Conservation (phyloP, 2,797 vertebrate genomes). For the Euphonia xanthogaster region DNA sequence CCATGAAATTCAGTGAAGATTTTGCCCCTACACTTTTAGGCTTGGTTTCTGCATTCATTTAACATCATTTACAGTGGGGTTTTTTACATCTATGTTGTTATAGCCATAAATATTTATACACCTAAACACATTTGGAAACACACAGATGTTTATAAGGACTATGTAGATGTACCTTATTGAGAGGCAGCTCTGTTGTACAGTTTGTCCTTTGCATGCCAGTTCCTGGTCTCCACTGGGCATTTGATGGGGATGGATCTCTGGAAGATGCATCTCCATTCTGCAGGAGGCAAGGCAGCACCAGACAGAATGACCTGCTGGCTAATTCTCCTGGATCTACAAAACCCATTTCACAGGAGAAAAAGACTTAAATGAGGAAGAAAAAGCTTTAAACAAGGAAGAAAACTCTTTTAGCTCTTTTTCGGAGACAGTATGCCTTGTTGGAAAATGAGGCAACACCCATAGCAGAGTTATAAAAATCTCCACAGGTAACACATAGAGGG, state of each 20-base stretch:
- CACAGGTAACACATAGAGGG: accelerated
- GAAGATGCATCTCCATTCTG: background rate
- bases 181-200: background rate
- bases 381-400: background rate
- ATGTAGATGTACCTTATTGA: background rate
- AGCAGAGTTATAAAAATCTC: background rate
- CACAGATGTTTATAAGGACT: background rate
- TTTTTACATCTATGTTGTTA: background rate
- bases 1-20: background rate
- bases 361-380: background rate
- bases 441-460: background rate
- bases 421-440: background rate
- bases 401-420: background rate
- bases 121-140: background rate
- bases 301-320: background rate
- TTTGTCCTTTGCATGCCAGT: background rate
- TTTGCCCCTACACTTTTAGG: background rate
- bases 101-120: background rate
- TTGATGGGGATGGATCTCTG: background rate
- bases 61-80: background rate
- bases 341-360: accelerated
- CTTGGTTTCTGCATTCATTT: background rate
- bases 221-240: background rate
- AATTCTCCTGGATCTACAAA: background rate
- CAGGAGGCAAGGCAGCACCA: background rate